Percentiles rank a stretch among this genome's conserved stretches.
Evolutionary conservation across 2,797 vertebrate genomes (phyloP).

Genomic region (Crenuchus spilurus): DNA sequence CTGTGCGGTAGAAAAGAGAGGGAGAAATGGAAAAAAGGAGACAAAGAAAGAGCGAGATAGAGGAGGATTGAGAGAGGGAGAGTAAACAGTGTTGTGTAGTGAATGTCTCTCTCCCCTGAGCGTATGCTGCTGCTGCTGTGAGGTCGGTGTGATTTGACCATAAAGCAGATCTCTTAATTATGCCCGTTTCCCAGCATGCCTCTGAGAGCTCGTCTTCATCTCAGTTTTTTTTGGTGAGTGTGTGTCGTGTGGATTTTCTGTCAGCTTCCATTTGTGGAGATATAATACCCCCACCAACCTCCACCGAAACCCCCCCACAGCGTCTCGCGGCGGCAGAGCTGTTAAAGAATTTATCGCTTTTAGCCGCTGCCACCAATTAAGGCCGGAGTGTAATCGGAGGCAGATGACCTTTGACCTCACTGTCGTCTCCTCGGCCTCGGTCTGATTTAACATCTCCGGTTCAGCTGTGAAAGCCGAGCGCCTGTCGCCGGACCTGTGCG

Average conservation of each 20-base stretch:
- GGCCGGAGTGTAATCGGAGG: slow-evolving; percentile 72
- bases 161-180: slow-evolving; percentile 76
- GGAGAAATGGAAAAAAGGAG: neutral
- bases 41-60: slow-evolving; percentile 32
- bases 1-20: no score
- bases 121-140: slow-evolving; percentile 80
- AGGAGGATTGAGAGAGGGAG: slow-evolving; percentile 11
- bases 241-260: slow-evolving; percentile 75
- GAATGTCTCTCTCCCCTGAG: no score
- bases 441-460: slow-evolving; percentile 78
- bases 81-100: no score
- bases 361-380: slow-evolving; percentile 75
- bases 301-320: slow-evolving; percentile 48
- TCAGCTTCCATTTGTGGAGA: slow-evolving; percentile 72
- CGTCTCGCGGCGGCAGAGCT: slow-evolving; percentile 53
- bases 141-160: slow-evolving; percentile 80
- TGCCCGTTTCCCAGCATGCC: slow-evolving; percentile 70
- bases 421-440: slow-evolving; percentile 67
- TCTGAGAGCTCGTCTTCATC: slow-evolving; percentile 64
- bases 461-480: slow-evolving; percentile 65
- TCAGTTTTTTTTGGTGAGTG: slow-evolving; percentile 48
- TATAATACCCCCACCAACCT: neutral
- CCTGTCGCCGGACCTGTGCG: slow-evolving; percentile 13
- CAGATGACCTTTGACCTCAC: slow-evolving; percentile 72
- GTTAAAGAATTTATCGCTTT: slow-evolving; percentile 76